Conservation (phyloP, 2,113 vertebrate genomes). For the Alouatta palliata region DNA sequence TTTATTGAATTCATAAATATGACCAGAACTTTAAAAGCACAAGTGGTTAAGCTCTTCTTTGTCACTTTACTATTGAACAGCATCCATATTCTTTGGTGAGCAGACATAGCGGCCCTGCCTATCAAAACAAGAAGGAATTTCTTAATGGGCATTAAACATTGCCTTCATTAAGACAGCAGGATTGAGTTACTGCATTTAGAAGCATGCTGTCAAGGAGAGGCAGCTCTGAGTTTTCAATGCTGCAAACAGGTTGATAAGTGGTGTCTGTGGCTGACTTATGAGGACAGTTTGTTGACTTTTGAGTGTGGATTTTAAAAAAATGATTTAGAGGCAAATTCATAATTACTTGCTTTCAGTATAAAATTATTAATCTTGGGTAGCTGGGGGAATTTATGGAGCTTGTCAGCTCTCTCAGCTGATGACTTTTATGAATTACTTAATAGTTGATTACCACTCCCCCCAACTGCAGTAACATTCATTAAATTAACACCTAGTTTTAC, state of each 20-base stretch:
- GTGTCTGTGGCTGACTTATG: fast-evolving
- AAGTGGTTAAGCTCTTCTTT: too few relatives aligned
- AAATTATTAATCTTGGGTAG: neutral
- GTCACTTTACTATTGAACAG: fast-evolving
- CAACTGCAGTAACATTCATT: neutral
- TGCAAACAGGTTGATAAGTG: fast-evolving
- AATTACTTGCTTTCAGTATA: neutral
- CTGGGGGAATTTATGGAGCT: neutral
- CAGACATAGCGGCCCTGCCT: fast-evolving
- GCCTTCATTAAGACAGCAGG: fast-evolving
- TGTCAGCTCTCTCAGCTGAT: neutral
- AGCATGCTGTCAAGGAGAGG: fast-evolving
- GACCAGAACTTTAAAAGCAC: fast-evolving
- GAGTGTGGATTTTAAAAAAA: neutral
- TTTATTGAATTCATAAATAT: fast-evolving
- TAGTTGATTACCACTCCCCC: too few relatives aligned
- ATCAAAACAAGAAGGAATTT: neutral
- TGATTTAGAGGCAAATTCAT: neutral
- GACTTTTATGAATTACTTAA: neutral
- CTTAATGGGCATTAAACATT: fast-evolving
- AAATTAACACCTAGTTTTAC: neutral
- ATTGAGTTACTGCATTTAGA: fast-evolving
- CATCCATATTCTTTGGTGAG: fast-evolving
- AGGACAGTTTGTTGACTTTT: neutral
- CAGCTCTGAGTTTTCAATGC: too few relatives aligned